A percentile compares a stretch with the other conserved stretches of the same genome.
These are phyloP conservation scores for Cacatua alba DNA, from an alignment of 2,113 vertebrate genomes.

Conservation along the genomic window DNA sequence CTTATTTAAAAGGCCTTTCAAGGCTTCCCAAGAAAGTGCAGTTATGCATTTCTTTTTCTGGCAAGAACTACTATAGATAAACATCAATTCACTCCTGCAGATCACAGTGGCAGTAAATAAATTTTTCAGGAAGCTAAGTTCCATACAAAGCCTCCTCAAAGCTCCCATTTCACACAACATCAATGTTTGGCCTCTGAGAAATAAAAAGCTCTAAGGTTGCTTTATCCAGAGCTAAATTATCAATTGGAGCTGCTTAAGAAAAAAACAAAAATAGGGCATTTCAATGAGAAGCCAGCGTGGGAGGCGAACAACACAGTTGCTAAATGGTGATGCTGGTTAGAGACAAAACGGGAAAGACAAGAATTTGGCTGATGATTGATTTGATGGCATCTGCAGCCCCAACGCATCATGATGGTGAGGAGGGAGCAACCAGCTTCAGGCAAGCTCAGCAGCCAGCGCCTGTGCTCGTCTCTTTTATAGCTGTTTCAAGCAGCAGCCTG, in stretches of 20 bases:
- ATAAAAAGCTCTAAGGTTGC: constrained; percentile 72
- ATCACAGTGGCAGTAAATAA: constrained; percentile 79
- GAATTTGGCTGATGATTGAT: not conserved
- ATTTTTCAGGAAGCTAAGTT: constrained; percentile 79
- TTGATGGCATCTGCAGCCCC: not conserved
- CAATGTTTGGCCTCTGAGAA: constrained; percentile 72
- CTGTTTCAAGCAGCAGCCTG: constrained; percentile 62
- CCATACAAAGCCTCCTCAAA: constrained; percentile 74
- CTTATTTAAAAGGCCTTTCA: constrained; percentile 75
- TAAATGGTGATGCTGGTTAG: not conserved
- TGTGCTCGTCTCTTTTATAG: not conserved
- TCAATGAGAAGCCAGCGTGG: not conserved
- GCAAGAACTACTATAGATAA: constrained; percentile 71
- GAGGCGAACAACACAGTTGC: not conserved
- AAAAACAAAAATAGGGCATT: not conserved
- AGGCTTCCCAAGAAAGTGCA: constrained; percentile 68
- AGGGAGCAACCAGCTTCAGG: not conserved
- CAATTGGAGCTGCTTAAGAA: constrained; percentile 55
- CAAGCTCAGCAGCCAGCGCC: constrained; percentile 39
- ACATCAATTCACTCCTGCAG: constrained; percentile 75
- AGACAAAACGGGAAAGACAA: not conserved
- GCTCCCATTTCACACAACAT: constrained; percentile 76
- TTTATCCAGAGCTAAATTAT: constrained; percentile 65
- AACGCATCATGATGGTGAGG: accelerated
- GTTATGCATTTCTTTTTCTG: constrained; percentile 63